Conservation (phyloP, 2,888 invertebrate genomes). For the Sympetrum striolatum region DNA sequence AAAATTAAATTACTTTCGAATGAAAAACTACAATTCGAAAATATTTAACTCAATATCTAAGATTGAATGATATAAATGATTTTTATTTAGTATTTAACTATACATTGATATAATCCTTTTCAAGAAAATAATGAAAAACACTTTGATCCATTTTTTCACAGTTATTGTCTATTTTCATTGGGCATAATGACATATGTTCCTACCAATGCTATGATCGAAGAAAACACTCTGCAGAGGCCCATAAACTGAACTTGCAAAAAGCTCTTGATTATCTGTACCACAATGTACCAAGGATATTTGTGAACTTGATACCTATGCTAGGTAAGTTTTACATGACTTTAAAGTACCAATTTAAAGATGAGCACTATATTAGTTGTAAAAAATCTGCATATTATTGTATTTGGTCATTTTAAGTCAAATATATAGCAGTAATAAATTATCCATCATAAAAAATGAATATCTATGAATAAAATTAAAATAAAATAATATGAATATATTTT, state of each 20-base stretch:
- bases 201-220: slow-evolving; percentile 70
- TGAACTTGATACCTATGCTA: slow-evolving; percentile 74
- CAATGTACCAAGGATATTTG: slow-evolving; percentile 71
- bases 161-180: slow-evolving; percentile 74
- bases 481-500: too few species aligned
- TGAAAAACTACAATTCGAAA: too few species aligned
- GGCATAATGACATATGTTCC: slow-evolving; percentile 78
- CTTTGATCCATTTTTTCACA: slow-evolving; percentile 49
- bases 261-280: slow-evolving; percentile 73
- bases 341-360: not conserved
- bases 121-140: not conserved
- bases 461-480: too few species aligned
- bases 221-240: slow-evolving; percentile 60
- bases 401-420: not conserved
- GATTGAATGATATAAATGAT: too few species aligned
- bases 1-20: too few species aligned
- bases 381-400: not conserved
- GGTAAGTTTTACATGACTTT: slow-evolving; percentile 63
- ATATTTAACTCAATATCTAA: too few species aligned
- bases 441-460: too few species aligned
- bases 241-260: slow-evolving; percentile 68
- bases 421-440: too few species aligned
- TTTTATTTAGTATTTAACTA: not conserved
- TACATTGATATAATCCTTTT: not conserved
- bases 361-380: not conserved